These are phyloP conservation scores for Orchesella flavescens DNA, from an alignment of 2,888 invertebrate species.

Conservation along the genomic window DNA sequence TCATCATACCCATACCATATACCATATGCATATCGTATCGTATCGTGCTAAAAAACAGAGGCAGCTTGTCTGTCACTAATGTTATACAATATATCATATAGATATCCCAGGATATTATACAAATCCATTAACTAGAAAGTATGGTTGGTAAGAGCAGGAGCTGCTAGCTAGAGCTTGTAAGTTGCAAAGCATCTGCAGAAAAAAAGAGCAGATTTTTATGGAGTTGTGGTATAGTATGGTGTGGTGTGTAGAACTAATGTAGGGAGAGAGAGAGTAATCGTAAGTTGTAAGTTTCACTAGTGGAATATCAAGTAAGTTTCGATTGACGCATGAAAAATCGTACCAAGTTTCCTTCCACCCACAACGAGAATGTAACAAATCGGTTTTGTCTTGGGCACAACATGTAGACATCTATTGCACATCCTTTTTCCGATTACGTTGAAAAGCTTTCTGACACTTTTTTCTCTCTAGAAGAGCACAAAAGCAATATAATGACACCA, in stretches of 20 bases:
- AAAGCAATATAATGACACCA: too few species aligned
- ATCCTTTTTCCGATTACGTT: too few species aligned
- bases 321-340: conserved; percentile 55
- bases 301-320: conserved; percentile 46
- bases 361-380: conserved; percentile 48
- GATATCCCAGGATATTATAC: background rate
- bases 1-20: too few species aligned
- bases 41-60: too few species aligned
- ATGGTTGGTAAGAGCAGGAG: background rate
- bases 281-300: conserved; percentile 18
- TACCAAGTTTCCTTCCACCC: conserved; percentile 42
- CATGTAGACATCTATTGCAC: background rate
- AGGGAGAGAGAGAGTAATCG: background rate
- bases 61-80: too few species aligned
- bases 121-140: background rate
- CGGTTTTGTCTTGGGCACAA: conserved; percentile 28
- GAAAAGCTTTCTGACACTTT: too few species aligned
- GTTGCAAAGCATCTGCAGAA: background rate
- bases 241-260: background rate
- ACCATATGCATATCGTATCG: too few species aligned
- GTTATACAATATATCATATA: background rate
- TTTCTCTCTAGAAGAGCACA: too few species aligned
- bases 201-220: background rate
- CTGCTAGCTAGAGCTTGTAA: background rate
- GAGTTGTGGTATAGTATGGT: background rate